These are phyloP conservation scores for Hapalemur alaotrensis DNA, from an alignment of 2,797 vertebrate species.

Conservation along the genomic window DNA sequence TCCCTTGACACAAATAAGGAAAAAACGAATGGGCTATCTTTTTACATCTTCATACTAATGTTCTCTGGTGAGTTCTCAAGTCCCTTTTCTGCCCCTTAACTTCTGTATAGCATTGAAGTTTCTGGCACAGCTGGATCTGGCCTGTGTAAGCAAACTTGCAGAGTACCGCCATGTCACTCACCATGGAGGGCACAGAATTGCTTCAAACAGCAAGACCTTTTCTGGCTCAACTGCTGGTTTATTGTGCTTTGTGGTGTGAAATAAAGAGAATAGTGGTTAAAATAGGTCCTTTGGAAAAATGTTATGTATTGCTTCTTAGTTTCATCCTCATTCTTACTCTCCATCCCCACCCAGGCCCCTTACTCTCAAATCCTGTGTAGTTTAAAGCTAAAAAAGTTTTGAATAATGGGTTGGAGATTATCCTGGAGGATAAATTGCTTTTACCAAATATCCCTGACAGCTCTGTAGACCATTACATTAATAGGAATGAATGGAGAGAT, in stretches of 20 bases:
- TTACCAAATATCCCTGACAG: constrained; percentile 84
- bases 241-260: constrained; percentile 78
- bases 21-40: constrained; percentile 87
- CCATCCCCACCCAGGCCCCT: background rate
- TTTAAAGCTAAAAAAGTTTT: constrained; percentile 83
- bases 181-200: constrained; percentile 82
- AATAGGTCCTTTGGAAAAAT: constrained; percentile 79
- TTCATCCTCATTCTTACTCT: constrained; percentile 7
- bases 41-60: constrained; percentile 86
- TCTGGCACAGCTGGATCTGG: constrained; percentile 88
- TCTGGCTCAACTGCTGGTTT: constrained; percentile 81
- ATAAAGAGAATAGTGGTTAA: constrained; percentile 75
- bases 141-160: constrained; percentile 84
- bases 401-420: constrained; percentile 87
- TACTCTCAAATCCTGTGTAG: constrained; percentile 60
- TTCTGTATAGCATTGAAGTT: constrained; percentile 83
- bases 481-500: constrained; percentile 88
- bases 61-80: constrained; percentile 86
- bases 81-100: constrained; percentile 73
- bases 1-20: constrained; percentile 85
- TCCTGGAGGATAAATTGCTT: constrained; percentile 89
- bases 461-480: constrained; percentile 87
- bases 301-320: constrained; percentile 72
- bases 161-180: constrained; percentile 86
- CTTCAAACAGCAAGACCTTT: constrained; percentile 79